Evolutionary conservation across 2,113 vertebrate genomes (phyloP), one percentile per base, ranked within the genome.

Genomic region (Pseudorectes ferrugineus): DNA sequence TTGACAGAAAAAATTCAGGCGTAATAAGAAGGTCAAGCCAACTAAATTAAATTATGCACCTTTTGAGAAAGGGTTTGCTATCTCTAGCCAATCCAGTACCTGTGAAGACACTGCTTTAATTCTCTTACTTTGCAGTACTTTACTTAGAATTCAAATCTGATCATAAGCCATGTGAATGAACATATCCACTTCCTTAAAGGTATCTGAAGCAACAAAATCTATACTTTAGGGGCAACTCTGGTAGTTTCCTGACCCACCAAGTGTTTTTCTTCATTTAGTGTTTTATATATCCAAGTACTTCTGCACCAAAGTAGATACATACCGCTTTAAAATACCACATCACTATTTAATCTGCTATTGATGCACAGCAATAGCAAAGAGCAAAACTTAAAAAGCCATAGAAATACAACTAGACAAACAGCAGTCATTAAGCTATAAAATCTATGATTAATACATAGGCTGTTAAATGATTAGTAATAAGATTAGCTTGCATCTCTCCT

Each of bases 381-480:
- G 25, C 28, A 91, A 92, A 80, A 52, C 76, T 77, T 82, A 28
- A 92, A 97, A 97, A 78, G 63, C 86, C 8, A 19, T 4, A 57
- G 46, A 96, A 96, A 92, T 79, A 88, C 54, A 92, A 93, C 95
- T 74, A 93, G 59, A 92, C 52, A 95, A 97, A 91, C 8, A 73
- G 59, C 22, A 90, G 61, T 70, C 93, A 93, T 90, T 95, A 95
- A 91, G 87, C 65, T 90, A 91, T 94, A 98, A 97, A 88, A 93
- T 79, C 95, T 97, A 96, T 98, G 98, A 98, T 98, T 98, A 98
- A 99, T 98, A 97, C 85, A 95, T 73, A 95, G 79, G 93, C 97
- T 97, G 98, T 98, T 98, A 98, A 98, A 98, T 97, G 97, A 96
- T 97, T 97, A 97, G 97, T 98, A 98, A 98, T 96, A 97, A 98